Evolutionary conservation across 1,140 invertebrate genomes (phyloP), one percentile per base, ranked within the genome.

Genomic region (Hypsibius dujardini): DNA sequence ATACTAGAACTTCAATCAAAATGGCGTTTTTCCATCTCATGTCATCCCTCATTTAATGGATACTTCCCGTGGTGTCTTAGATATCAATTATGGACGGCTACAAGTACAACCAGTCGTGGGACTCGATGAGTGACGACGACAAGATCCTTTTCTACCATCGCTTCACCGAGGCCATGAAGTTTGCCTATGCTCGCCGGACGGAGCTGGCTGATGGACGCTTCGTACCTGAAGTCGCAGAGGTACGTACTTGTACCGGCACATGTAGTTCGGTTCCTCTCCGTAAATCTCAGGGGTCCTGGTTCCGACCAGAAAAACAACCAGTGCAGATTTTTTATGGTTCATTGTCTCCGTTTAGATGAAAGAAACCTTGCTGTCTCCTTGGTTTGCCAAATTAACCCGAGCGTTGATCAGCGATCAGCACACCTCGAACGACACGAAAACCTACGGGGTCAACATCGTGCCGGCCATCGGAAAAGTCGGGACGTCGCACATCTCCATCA

Each of bases 101-200:
- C 74, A 82, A 85, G 47, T 84, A 89, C 60, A 85, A 80, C 1
- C 72, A 78, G 1, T 28, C 3, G 12, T 12, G 15, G 47, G 46
- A 12, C 46, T 67, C 73, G 12, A 56, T 75, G 2, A 42, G 45
- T 7, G 56, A 74, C 67, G 73, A 72, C 15, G 56, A 74, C 2
- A 70, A 75, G 46, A 72, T 86, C 1, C 78, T 84, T 0, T 91
- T 88, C 1, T 87, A 89, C 78, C 92, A 95, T 77, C 84, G 89
- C 72, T 88, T 95, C 46, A 82, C 87, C 15, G 95, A 98, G 79
- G 85, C 91, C 0, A 88, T 92, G 74, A 98, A 98, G 78, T 92
- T 89, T 79, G 90, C 89, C 0, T 97, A 88, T 77, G 92, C 91
- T 0, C 83, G 85, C 70, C 83, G 93, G 72, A 87, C 86, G 2